Percentiles rank a stretch among this genome's conserved stretches.
Evolutionary conservation across 2,113 vertebrate species (phyloP).

Genomic region (Solenodon paradoxus): DNA sequence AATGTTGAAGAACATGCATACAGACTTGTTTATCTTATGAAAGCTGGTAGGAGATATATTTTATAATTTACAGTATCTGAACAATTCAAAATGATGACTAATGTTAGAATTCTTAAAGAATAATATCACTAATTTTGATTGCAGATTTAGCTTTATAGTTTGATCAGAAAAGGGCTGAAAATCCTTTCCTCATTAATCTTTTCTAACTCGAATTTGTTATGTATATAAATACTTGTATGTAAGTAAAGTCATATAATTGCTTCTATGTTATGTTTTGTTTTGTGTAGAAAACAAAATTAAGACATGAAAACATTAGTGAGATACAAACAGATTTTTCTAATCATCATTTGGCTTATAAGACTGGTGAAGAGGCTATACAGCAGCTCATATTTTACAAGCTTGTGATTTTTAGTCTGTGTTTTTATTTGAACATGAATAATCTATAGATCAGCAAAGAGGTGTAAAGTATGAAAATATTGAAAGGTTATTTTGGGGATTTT

Average conservation of each 20-base stretch:
- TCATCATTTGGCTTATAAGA: neutral
- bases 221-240: neutral
- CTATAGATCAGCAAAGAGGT: neutral
- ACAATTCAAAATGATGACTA: slow-evolving; percentile 36
- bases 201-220: neutral
- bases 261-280: neutral
- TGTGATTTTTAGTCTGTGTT: slow-evolving; percentile 30
- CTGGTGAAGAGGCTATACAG: neutral
- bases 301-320: neutral
- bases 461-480: slow-evolving; percentile 42
- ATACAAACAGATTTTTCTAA: slow-evolving; percentile 7
- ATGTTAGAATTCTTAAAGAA: slow-evolving; percentile 23
- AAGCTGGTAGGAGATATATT: neutral
- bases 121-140: slow-evolving; percentile 12
- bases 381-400: neutral
- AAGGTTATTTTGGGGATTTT: neutral
- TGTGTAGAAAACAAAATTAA: slow-evolving; percentile 14
- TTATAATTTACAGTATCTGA: neutral
- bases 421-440: slow-evolving; percentile 31
- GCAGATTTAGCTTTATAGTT: neutral
- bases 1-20: neutral
- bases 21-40: neutral
- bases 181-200: neutral
- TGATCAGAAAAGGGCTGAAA: slow-evolving; percentile 6
- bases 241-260: neutral